Evolutionary conservation across 2,888 invertebrate species (phyloP), one percentile per base, ranked within the genome.

Genomic region (Drosophila robusta): DNA sequence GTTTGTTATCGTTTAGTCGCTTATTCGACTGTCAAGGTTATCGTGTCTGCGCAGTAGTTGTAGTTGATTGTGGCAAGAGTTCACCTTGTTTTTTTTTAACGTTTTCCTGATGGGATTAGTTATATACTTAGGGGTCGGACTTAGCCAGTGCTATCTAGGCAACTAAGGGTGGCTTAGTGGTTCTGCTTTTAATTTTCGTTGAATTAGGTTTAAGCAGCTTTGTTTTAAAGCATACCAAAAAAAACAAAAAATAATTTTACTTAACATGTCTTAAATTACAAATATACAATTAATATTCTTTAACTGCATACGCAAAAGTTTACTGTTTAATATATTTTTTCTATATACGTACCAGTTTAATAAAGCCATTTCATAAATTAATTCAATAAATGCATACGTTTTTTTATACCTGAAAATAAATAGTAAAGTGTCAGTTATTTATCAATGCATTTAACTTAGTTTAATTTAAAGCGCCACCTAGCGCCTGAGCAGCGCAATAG

Each of bases 11-110:
- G 68, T 56, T 64, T 55, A 60, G 36, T 51, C 36, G 58, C 61
- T 69, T 52, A 74, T 74, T 75, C 75, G 78, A 84, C 68, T 77
- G 83, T 49, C 83, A 84, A 88, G 83, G 83, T 86, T 87, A 58
- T 72, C 60, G 42, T 71, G 66, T 82, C 73, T 80, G 65, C 45
- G 16, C 42, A 39, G 9, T 24, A 41, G 67, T 42, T 45, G 41
- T 24, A 22, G 49, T 42, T 32, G 49, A 41, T 62, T 18, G 57
- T 18, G 52, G 44, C 36, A 51, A 39, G 32, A 39, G 57, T 51
- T 62, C 18, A 41, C 64, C 58, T 67, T 60, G 34, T 5, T 34
- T 44, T 14, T 14, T 29, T 12, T 24, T 24, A 7, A 4, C 29
- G 11, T 7, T 32, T 18, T 29, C 14, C 42, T 26, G 26, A n/a